Percentiles rank a stretch among this genome's conserved stretches.
These are phyloP conservation scores for Platichthys flesus DNA, from an alignment of 2,113 vertebrate species.

Conservation along the genomic window DNA sequence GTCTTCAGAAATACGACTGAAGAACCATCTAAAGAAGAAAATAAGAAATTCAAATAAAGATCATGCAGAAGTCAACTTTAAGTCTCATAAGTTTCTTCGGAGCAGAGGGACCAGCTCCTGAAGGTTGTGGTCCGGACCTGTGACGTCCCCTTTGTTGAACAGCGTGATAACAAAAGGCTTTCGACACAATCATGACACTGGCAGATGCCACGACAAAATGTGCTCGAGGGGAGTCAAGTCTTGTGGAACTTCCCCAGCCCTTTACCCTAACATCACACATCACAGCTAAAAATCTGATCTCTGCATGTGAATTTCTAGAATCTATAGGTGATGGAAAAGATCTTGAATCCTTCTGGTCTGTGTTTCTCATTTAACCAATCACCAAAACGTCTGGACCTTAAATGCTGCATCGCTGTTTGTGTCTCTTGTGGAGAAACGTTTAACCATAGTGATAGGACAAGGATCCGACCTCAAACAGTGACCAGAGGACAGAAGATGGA, in stretches of 20 bases:
- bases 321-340: too few species aligned
- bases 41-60: conserved; percentile 23
- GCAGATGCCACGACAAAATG: conserved; percentile 39
- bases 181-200: conserved; percentile 21
- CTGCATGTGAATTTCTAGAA: too few species aligned
- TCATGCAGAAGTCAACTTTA: conserved; percentile 17
- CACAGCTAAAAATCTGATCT: too few species aligned
- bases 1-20: conserved; percentile 14
- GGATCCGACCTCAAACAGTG: too few species aligned
- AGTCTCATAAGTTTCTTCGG: conserved; percentile 24
- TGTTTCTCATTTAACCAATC: too few species aligned
- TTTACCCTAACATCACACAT: too few species aligned
- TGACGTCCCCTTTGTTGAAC: conserved; percentile 27
- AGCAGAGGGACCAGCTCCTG: conserved; percentile 15
- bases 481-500: too few species aligned
- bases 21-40: conserved; percentile 30
- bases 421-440: too few species aligned
- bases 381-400: too few species aligned
- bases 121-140: conserved; percentile 32
- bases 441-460: too few species aligned
- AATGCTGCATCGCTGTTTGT: too few species aligned
- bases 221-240: conserved; percentile 53
- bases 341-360: too few species aligned
- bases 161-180: conserved; percentile 34
- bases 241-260: conserved; percentile 41